phyloP scores from a whole-genome alignment of 2,888 invertebrate genomes.

The Volucella bombylans region DNA sequence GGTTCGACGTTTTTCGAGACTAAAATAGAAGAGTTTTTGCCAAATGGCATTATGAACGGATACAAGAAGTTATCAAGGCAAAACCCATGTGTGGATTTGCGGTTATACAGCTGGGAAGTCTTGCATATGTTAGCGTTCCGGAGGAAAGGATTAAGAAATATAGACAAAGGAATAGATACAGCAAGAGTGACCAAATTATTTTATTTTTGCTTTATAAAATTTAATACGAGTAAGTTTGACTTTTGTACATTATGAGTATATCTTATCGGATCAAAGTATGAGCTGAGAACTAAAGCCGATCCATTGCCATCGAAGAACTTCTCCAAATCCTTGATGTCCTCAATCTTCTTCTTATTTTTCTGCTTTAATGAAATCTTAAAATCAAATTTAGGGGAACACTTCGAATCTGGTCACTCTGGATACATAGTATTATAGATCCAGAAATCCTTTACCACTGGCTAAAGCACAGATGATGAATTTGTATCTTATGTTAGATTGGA shows the following conservation, averaged over 20 bases:
- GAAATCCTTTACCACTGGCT: slow-evolving; percentile 20
- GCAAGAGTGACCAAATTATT: not conserved
- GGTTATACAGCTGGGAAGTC: slow-evolving; percentile 35
- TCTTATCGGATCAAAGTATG: no score
- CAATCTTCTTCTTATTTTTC: no score
- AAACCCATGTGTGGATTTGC: slow-evolving; percentile 5
- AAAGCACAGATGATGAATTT: slow-evolving; percentile 36
- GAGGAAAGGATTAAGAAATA: not conserved
- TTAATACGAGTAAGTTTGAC: no score
- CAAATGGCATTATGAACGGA: slow-evolving; percentile 10
- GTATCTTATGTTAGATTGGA: not conserved
- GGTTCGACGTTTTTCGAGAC: slow-evolving; percentile 23
- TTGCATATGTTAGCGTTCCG: slow-evolving; percentile 27
- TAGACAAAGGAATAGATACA: slow-evolving; percentile 1
- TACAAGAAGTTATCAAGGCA: slow-evolving; percentile 23
- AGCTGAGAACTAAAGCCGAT: no score
- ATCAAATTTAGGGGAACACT: no score
- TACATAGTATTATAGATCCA: slow-evolving; percentile 10
- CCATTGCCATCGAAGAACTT: no score
- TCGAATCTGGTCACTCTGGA: no score
- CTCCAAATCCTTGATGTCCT: no score
- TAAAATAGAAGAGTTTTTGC: not conserved
- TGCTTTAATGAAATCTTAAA: no score
- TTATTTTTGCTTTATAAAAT: no score
- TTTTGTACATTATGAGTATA: no score